Conservation (phyloP, 2,113 vertebrate genomes). For the Brienomyrus brachyistius region DNA sequence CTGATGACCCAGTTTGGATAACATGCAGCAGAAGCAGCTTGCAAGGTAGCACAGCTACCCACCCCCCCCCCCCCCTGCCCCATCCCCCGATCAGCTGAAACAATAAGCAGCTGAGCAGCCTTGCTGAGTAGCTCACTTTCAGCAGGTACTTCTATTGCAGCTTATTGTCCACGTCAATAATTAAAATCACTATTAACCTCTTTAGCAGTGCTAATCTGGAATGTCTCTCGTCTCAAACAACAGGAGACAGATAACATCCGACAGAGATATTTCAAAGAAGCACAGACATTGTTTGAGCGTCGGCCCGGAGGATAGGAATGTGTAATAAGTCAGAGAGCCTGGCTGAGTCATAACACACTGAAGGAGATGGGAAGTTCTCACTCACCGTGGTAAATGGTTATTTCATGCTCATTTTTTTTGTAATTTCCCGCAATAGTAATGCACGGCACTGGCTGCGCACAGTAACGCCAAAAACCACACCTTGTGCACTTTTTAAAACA, state of each 20-base stretch:
- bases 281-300: neutral
- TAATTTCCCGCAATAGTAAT: neutral
- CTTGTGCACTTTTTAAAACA: neutral
- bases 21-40: slow-evolving; percentile 21
- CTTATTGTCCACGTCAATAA: neutral
- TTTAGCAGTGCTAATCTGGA: neutral
- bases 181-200: neutral
- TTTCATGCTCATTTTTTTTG: neutral
- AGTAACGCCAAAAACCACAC: neutral
- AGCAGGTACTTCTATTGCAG: neutral
- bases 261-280: neutral
- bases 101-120: neutral
- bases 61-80: neutral
- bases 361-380: neutral
- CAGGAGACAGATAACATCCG: neutral
- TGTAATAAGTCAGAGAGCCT: neutral
- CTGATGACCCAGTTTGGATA: slow-evolving; percentile 24
- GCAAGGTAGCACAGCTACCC: neutral
- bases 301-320: neutral
- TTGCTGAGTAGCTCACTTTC: neutral
- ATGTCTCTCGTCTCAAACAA: neutral
- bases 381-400: neutral
- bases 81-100: neutral
- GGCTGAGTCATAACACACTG: neutral
- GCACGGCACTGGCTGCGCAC: neutral